A percentile compares a stretch with the other conserved stretches of the same genome.
Evolutionary conservation across 2,888 invertebrate species (phyloP).

Genomic region (Andrena trimmerana): DNA sequence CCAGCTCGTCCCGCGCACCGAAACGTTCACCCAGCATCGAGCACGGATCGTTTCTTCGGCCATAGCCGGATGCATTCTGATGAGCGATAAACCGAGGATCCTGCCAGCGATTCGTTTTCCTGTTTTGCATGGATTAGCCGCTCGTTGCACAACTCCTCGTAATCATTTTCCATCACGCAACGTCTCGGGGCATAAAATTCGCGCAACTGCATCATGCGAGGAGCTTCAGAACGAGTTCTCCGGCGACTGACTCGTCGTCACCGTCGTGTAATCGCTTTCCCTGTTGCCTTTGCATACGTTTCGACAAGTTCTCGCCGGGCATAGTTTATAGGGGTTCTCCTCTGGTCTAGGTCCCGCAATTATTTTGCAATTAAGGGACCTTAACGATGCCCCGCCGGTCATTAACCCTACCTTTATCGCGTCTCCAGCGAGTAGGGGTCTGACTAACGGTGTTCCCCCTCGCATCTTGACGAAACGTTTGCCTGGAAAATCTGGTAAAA

Average conservation of each 20-base stretch:
- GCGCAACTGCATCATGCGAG: neutral
- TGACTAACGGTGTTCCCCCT: neutral
- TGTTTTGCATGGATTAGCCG: constrained; percentile 43
- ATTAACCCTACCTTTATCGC: constrained; percentile 22
- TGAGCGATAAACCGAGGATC: constrained; percentile 41
- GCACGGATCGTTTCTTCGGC: neutral
- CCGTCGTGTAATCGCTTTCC: neutral
- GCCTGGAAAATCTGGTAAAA: constrained; percentile 2
- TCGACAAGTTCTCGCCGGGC: constrained; percentile 20
- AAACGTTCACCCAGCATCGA: constrained; percentile 16
- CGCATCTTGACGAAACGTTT: neutral
- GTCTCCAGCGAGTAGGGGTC: neutral
- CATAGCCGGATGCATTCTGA: constrained; percentile 46
- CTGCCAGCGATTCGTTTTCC: constrained; percentile 49
- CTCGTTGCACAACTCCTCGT: constrained; percentile 47
- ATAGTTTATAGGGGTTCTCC: neutral
- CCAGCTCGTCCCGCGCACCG: constrained; percentile 16
- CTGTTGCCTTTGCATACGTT: constrained; percentile 18
- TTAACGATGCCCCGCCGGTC: constrained; percentile 29
- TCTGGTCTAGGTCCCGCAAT: constrained; percentile 20
- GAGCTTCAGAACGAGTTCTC: constrained; percentile 17
- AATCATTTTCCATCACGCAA: constrained; percentile 54
- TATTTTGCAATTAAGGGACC: constrained; percentile 48
- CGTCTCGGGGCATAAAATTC: constrained; percentile 8
- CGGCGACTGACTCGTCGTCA: constrained; percentile 9